phyloP scores from a whole-genome alignment of 2,888 invertebrate genomes.

The Drosophila peninsularis region DNA sequence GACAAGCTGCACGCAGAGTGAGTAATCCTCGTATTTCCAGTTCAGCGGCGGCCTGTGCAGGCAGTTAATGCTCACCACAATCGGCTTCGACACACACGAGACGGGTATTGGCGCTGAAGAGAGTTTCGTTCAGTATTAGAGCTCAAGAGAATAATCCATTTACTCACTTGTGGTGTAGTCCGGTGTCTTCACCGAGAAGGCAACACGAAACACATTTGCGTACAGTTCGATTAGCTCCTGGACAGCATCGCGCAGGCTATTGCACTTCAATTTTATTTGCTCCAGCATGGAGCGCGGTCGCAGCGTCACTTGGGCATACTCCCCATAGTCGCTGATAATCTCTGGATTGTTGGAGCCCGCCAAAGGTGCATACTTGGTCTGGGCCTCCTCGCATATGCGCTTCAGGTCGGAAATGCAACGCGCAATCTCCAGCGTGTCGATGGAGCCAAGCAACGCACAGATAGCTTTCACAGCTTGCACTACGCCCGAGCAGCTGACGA shows the following conservation, averaged over 20 bases:
- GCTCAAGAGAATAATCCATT: background rate
- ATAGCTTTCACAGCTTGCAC: constrained; percentile 97
- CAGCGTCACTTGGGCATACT: constrained; percentile 89
- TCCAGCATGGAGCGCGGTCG: constrained; percentile 87
- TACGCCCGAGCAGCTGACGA: constrained; percentile 89
- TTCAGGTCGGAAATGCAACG: constrained; percentile 88
- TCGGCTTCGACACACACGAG: constrained; percentile 90
- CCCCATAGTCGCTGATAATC: constrained; percentile 87
- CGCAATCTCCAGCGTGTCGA: constrained; percentile 95
- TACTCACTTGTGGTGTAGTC: constrained; percentile 86
- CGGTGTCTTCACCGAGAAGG: constrained; percentile 90
- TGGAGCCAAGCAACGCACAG: constrained; percentile 93
- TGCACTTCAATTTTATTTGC: constrained; percentile 88
- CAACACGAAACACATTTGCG: constrained; percentile 92
- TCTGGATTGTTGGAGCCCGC: constrained; percentile 85
- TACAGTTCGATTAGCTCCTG: constrained; percentile 94
- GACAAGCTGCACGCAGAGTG: constrained; percentile 93
- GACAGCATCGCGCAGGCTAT: constrained; percentile 91
- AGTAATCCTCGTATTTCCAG: constrained; percentile 94
- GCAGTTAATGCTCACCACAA: constrained; percentile 92
- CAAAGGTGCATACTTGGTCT: constrained; percentile 71
- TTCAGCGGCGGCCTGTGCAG: constrained; percentile 90
- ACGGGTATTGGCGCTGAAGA: constrained; percentile 88
- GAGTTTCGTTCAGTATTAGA: constrained; percentile 19
- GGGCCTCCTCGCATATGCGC: constrained; percentile 81